A percentile compares a stretch with the other conserved stretches of the same genome.
These are phyloP conservation scores for Holocentrus rufus DNA, from an alignment of 2,797 vertebrate genomes.

Conservation along the genomic window DNA sequence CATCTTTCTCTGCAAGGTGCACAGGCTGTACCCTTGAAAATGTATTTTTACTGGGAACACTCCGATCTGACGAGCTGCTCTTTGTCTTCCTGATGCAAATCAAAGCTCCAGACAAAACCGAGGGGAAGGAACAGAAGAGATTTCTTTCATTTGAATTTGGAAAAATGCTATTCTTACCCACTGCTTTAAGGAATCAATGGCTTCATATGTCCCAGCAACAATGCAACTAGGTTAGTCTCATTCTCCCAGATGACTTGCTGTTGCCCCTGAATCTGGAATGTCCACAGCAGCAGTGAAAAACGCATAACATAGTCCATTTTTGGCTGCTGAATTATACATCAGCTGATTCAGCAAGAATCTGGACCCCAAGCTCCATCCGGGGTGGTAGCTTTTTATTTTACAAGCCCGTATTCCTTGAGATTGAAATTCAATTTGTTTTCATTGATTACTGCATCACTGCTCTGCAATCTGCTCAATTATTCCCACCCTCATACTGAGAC, in stretches of 20 bases:
- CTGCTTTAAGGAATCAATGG: not conserved
- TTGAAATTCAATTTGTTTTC: conserved; percentile 44
- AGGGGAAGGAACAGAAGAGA: conserved; percentile 18
- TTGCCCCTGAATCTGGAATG: conserved; percentile 35
- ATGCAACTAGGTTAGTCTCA: conserved; percentile 7
- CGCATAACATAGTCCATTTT: conserved; percentile 56
- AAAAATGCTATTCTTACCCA: not conserved
- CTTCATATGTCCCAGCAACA: conserved; percentile 20
- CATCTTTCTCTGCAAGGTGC: conserved; percentile 74
- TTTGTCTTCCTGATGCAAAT: conserved; percentile 37
- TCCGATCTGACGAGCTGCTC: conserved; percentile 52
- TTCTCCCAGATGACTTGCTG: conserved; percentile 33
- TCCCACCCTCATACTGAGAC: not conserved
- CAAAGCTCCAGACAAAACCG: conserved; percentile 30
- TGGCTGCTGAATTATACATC: conserved; percentile 78
- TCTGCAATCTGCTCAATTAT: conserved; percentile 21
- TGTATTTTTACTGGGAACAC: conserved; percentile 65
- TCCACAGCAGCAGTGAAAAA: conserved; percentile 47
- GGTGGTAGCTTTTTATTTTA: conserved; percentile 53
- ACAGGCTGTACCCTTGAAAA: conserved; percentile 74
- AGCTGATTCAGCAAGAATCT: conserved; percentile 74
- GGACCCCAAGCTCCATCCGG: conserved; percentile 48
- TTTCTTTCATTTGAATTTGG: conserved; percentile 6
- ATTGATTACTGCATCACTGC: conserved; percentile 36
- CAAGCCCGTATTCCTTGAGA: conserved; percentile 36